phyloP scores from a whole-genome alignment of 2,113 vertebrate genomes.

The Passer domesticus region DNA sequence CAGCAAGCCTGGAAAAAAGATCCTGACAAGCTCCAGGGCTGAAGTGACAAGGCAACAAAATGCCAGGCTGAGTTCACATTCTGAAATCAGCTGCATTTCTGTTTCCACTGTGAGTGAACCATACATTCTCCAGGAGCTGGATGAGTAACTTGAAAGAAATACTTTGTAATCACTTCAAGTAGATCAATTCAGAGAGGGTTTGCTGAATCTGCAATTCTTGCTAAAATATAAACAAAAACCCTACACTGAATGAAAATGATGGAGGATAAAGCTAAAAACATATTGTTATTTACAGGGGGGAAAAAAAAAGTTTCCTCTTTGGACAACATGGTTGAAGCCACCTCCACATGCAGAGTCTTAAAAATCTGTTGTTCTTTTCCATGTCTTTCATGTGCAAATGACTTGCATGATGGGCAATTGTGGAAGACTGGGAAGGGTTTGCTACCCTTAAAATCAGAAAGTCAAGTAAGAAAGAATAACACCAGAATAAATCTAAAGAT shows the following conservation, averaged over 20 bases:
- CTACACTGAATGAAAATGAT: background rate
- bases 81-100: background rate
- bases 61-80: background rate
- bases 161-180: background rate
- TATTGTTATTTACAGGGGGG: background rate
- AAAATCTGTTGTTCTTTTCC: background rate
- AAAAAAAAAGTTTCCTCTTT: background rate
- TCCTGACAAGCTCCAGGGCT: background rate
- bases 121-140: background rate
- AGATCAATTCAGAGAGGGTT: background rate
- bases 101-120: background rate
- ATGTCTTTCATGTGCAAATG: background rate
- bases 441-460: background rate
- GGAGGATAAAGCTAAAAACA: background rate
- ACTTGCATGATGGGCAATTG: background rate
- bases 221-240: background rate
- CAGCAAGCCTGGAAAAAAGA: background rate
- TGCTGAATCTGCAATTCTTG: background rate
- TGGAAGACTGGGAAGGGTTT: background rate
- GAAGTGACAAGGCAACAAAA: background rate
- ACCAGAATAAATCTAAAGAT: background rate
- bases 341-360: background rate
- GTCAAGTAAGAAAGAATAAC: background rate
- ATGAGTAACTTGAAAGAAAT: background rate
- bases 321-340: background rate